Conservation (phyloP, 2,888 invertebrate genomes). For the Drosophila pegasa region DNA sequence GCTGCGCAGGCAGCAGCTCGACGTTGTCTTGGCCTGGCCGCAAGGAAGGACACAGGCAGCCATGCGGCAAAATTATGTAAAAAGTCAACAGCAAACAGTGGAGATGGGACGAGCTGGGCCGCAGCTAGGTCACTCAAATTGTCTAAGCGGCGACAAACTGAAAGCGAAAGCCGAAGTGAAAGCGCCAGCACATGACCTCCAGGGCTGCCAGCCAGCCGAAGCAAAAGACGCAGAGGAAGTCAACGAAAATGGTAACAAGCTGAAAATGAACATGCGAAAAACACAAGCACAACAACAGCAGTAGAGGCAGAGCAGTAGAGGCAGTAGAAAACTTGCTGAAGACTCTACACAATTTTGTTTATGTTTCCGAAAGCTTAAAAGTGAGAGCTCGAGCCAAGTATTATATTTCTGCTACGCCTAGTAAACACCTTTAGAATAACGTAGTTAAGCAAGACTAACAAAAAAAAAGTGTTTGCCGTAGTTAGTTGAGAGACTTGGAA, state of each 20-base stretch:
- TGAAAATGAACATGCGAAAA: conserved; percentile 68
- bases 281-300: conserved; percentile 18
- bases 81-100: conserved; percentile 66
- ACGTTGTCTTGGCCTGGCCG: conserved; percentile 35
- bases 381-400: not conserved
- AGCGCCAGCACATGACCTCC: conserved; percentile 63
- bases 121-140: conserved; percentile 58
- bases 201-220: conserved; percentile 47
- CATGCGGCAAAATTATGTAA: conserved; percentile 76
- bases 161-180: conserved; percentile 69
- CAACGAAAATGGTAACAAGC: conserved; percentile 45
- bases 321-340: conserved; percentile 8
- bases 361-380: conserved; percentile 14
- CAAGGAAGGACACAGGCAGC: conserved; percentile 63
- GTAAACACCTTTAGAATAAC: not conserved
- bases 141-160: conserved; percentile 63
- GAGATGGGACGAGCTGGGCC: conserved; percentile 3
- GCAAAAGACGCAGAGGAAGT: conserved; percentile 40
- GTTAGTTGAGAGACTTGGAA: not conserved
- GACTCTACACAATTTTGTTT: conserved; percentile 11
- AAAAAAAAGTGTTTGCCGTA: not conserved
- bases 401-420: not conserved
- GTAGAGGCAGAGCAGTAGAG: not conserved
- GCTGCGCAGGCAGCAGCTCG: conserved; percentile 6
- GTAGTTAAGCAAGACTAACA: not conserved